Base-by-base conservation (phyloP, 2,113 vertebrate species). In the Salvelinus fontinalis region DNA sequence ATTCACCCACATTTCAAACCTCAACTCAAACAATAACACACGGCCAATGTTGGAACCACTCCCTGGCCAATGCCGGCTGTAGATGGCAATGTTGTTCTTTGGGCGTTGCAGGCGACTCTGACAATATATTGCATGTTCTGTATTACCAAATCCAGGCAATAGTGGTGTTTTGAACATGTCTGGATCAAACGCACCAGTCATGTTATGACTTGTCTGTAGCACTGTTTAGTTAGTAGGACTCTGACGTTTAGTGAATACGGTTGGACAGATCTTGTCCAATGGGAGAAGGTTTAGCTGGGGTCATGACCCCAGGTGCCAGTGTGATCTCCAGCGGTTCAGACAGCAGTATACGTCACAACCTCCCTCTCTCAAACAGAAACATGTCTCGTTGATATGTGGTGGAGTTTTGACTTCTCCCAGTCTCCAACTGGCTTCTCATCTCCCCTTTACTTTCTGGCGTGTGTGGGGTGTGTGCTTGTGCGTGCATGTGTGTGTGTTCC, bases 1-100 rank as follows among this genome's bases (percentile, higher is more conserved):
- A 4, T 54, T 18, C 51, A 5, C 51, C 51, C 51, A 54, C 51
- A 18, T 54, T 54, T 54, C 16, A 54, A 54, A 18, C n/a, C n/a
- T 9, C n/a, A n/a, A 16, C 18, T 22, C 7, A n/a, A 67, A 18
- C 51, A 18, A 18, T 54, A 54, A 65, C 65, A 49, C 70, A 62
- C 1, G 69, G 68, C 44, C 29, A 14, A 8, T 73, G 34, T 67
- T 79, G 34, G 66, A 62, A 79, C 49, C 69, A 75, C 57, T 29
- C 62, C 9, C 3, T 66, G 39, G 2, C 39, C 39, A 44, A 44
- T 44, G 39, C 39, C 39, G 39, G 39, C 39, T 44, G 39, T 39
- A 39, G 39, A 39, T 39, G 39, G 39, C 39, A 39, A 9, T 39
- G 39, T 39, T 9, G 39, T 39, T 39, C 39, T 39, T 39, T 2